phyloP scores from a whole-genome alignment of 1,140 invertebrate genomes.

The Drosophila dunni region DNA sequence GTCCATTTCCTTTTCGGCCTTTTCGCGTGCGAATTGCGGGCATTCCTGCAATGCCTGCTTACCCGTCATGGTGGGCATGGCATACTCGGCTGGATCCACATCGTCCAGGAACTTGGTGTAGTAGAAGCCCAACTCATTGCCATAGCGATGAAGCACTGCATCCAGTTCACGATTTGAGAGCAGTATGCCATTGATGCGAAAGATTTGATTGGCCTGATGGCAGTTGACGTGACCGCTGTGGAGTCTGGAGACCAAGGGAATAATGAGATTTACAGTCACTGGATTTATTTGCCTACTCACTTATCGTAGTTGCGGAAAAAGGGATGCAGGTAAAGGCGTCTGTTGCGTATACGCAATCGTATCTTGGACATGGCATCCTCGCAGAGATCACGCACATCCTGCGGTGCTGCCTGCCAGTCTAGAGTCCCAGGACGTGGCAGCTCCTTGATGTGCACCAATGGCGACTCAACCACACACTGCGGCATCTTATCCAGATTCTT shows the following conservation, averaged over 20 bases:
- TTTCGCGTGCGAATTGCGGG: conserved; percentile 49
- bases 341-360: conserved; percentile 85
- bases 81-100: conserved; percentile 81
- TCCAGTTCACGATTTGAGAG: conserved; percentile 87
- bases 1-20: conserved; percentile 18
- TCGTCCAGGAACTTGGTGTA: conserved; percentile 88
- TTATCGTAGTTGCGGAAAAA: conserved; percentile 89
- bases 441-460: conserved; percentile 85
- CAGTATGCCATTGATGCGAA: conserved; percentile 87
- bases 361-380: conserved; percentile 86
- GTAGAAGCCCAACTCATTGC: conserved; percentile 89
- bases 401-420: conserved; percentile 85
- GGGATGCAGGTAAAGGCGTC: conserved; percentile 87
- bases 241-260: conserved; percentile 82
- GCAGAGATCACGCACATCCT: conserved; percentile 85
- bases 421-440: conserved; percentile 84
- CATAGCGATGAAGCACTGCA: conserved; percentile 88
- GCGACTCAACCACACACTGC: conserved; percentile 79
- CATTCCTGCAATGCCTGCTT: conserved; percentile 64
- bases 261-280: too few relatives aligned
- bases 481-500: conserved; percentile 89
- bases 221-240: conserved; percentile 89
- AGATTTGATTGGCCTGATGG: conserved; percentile 88
- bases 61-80: conserved; percentile 68
- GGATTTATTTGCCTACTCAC: conserved; percentile 75